Evolutionary conservation across 1,140 invertebrate genomes (phyloP), one percentile per base, ranked within the genome.

Genomic region (Temnothorax nylanderi): DNA sequence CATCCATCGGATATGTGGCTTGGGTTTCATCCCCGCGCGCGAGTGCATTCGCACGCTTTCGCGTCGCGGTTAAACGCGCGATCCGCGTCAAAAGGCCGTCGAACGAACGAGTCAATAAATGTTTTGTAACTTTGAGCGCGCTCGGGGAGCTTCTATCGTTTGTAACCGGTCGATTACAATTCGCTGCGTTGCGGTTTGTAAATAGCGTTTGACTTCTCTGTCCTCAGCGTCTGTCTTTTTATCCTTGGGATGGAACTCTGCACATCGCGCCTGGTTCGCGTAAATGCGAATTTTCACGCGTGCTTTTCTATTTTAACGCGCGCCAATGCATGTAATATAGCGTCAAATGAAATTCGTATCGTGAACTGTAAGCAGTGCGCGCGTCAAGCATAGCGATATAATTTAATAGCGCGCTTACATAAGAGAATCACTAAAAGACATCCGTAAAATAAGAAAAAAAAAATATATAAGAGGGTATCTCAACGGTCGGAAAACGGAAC

Each of bases 101-200:
- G 67, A 32, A 49, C 51, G 65, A 81, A 47, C 37, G 54, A 47
- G 41, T 72, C 80, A 60, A 84, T 84, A 75, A 84, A 84, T 75
- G 54, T 84, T 84, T 84, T 44, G 80, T 62, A 84, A 84, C 80
- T 84, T 75, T 2, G 13, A 47, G 13, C 26, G 13, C 26, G 6
- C 26, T 64, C 60, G 34, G 8, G n/a, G n/a, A n/a, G n/a, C n/a
- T 13, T 51, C 49, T 41, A 80, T 47, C 37, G 77, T 49, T 51
- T 47, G 32, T 26, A 51, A 69, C 47, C 16, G 18, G 7, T n/a
- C n/a, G 54, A 58, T 62, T 21, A 56, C 54, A 62, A 74, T 58
- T 26, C 37, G 51, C 8, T 7, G 69, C 8, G 21, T 0, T 41
- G 80, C 54, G 54, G 26, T 75, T 60, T 60, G 69, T 49, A 60